Conservation (phyloP, 2,888 invertebrate species). For the Dynastes tityus region DNA sequence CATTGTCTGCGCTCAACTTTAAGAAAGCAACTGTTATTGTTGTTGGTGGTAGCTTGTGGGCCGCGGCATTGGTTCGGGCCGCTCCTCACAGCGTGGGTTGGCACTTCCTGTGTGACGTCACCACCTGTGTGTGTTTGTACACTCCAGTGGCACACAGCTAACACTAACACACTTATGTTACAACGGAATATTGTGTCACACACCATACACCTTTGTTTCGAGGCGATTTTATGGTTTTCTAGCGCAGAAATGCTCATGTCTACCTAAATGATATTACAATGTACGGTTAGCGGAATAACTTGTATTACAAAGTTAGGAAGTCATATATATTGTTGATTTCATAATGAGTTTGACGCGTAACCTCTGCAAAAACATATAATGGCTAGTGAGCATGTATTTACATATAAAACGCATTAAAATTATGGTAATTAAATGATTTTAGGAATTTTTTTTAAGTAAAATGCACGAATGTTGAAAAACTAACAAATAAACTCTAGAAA, state of each 20-base stretch:
- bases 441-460: too few species aligned
- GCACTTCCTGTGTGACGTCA: conserved; percentile 68
- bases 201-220: conserved; percentile 33
- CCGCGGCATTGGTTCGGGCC: conserved; percentile 67
- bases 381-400: too few species aligned
- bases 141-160: conserved; percentile 59
- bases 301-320: neutral
- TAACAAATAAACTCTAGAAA: too few species aligned
- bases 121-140: conserved; percentile 60
- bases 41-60: conserved; percentile 63
- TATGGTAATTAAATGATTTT: too few species aligned
- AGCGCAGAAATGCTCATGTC: conserved; percentile 33
- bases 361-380: too few species aligned
- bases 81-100: conserved; percentile 67
- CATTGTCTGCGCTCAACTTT: conserved; percentile 49
- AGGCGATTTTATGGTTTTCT: conserved; percentile 29
- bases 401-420: too few species aligned
- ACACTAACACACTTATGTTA: conserved; percentile 52
- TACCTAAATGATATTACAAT: conserved; percentile 32
- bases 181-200: conserved; percentile 40
- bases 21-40: conserved; percentile 42
- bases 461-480: too few species aligned
- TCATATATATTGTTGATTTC: too few species aligned
- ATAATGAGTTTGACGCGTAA: too few species aligned
- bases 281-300: neutral